These are phyloP conservation scores for Tamias sibiricus DNA, from an alignment of 2,113 vertebrate species.

Conservation along the genomic window DNA sequence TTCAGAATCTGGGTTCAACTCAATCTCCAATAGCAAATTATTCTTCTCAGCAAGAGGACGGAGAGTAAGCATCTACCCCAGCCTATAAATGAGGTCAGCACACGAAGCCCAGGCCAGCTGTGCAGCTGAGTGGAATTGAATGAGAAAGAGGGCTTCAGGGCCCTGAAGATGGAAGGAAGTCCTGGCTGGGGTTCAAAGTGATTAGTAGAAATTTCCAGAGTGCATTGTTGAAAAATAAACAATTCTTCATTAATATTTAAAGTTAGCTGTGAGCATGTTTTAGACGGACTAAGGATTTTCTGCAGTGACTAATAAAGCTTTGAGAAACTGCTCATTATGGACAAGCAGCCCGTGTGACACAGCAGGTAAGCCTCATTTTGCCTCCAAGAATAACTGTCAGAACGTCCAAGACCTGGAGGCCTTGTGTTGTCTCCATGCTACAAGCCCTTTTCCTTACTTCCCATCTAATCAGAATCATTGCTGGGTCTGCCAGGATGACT, in stretches of 20 bases:
- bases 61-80: accelerated
- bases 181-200: neutral
- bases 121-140: neutral
- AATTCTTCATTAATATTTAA: neutral
- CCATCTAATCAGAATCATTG: neutral
- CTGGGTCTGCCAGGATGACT: neutral
- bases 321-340: neutral
- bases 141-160: neutral
- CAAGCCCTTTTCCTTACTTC: neutral
- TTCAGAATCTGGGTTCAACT: neutral
- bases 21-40: neutral
- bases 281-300: neutral
- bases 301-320: neutral
- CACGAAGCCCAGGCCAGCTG: neutral
- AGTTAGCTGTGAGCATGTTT: neutral
- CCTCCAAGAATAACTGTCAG: neutral
- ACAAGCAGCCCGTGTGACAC: neutral
- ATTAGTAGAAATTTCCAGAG: neutral
- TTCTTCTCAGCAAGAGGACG: neutral
- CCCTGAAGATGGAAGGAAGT: neutral
- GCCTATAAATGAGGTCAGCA: accelerated
- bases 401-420: neutral
- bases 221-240: neutral
- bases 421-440: neutral
- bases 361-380: neutral